Evolutionary conservation across 2,113 vertebrate species (phyloP), one percentile per base, ranked within the genome.

Genomic region (Ailurus styani): DNA sequence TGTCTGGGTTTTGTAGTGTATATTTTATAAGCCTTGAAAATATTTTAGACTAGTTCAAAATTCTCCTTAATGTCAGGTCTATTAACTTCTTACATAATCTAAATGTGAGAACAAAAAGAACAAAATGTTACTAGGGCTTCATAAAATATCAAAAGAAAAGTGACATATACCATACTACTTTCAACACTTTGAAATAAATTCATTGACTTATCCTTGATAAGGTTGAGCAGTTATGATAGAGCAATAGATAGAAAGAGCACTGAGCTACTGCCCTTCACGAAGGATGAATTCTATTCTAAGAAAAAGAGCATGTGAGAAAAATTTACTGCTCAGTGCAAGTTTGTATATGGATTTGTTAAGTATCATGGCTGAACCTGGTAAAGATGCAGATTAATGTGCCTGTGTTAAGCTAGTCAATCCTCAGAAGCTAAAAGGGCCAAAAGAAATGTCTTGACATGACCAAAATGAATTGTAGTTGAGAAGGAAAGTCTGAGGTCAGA

Each of bases 171-270:
- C 13, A 72, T 66, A 15, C 0, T 62, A 31, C 57, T 85, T 79
- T 92, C n/a, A 45, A 72, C 34, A 86, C 64, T 94, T 90, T 64
- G 87, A 93, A 92, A 93, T 83, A 87, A 90, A 89, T 84, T 27
- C 37, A 70, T 64, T 70, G 66, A 70, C 34, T 83, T 89, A 29
- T 27, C 31, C 37, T 78, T 70, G 6, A 50, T 52, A 93, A 95
- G 79, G 9, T 0, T 87, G 60, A 94, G 29, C 0, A 17, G 25
- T 92, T 77, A 90, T 40, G 42, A 57, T 20, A 88, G 21, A 88
- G n/a, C n/a, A 93, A 47, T 27, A 37, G 21, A 62, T 2, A 78
- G 31, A 78, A 68, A 93, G 40, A 66, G 0, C 54, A 37, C 3
- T 13, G 18, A 47, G 27, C 20, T 86, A 2, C n/a, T 90, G 31